phyloP scores from a whole-genome alignment of 2,113 vertebrate genomes.

The Nesospiza acunhae region DNA sequence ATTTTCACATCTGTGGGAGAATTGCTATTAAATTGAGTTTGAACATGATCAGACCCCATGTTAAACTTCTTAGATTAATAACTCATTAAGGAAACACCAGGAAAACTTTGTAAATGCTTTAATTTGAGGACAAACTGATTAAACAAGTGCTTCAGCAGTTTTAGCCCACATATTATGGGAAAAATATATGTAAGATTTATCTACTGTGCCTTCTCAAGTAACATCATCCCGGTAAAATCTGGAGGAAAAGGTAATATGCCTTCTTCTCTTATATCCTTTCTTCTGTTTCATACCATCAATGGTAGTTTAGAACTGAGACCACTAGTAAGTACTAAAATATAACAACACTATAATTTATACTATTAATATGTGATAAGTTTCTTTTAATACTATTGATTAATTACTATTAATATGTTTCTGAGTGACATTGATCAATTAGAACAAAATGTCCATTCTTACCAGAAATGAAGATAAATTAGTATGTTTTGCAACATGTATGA shows the following conservation, averaged over 20 bases:
- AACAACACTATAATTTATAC: neutral
- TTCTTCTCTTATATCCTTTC: neutral
- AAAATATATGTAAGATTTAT: neutral
- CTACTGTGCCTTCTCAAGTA: neutral
- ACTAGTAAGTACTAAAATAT: neutral
- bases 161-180: neutral
- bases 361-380: neutral
- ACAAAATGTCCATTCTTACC: neutral
- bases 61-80: slow-evolving; percentile 23
- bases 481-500: neutral
- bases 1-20: neutral
- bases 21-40: neutral
- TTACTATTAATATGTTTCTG: neutral
- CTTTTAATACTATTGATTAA: too few relatives aligned
- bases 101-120: neutral
- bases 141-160: slow-evolving; percentile 21
- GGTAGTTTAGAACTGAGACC: neutral
- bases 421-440: neutral
- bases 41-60: neutral
- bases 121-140: neutral
- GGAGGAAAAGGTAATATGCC: neutral
- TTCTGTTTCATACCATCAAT: neutral
- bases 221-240: neutral
- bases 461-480: neutral
- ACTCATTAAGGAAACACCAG: slow-evolving; percentile 9